These are phyloP conservation scores for Argya squamiceps DNA, from an alignment of 2,797 vertebrate genomes.

Conservation along the genomic window DNA sequence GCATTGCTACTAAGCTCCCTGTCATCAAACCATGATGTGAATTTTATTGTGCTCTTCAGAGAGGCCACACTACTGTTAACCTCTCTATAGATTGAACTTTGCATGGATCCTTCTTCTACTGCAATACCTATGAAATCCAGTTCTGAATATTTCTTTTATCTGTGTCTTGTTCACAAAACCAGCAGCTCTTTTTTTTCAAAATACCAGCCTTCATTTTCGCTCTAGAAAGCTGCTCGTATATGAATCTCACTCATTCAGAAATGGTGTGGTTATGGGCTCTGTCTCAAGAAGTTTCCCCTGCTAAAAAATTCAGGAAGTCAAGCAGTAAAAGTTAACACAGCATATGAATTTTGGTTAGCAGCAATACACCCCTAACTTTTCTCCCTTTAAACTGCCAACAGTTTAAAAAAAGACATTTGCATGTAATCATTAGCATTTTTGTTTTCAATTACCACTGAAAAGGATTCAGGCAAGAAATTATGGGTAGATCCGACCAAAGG, in stretches of 20 bases:
- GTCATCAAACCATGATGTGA: background rate
- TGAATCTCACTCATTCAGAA: constrained; percentile 43
- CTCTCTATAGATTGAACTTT: background rate
- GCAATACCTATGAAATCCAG: background rate
- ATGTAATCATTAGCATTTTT: constrained; percentile 16
- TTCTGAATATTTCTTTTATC: background rate
- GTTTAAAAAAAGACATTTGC: background rate
- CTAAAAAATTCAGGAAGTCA: constrained; percentile 60
- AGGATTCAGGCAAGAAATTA: background rate
- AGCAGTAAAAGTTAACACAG: constrained; percentile 47
- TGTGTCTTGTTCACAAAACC: background rate
- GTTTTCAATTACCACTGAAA: constrained; percentile 19
- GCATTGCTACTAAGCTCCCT: background rate
- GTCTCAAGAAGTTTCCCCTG: constrained; percentile 38
- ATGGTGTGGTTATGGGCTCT: constrained; percentile 39
- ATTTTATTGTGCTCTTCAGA: background rate
- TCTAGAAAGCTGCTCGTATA: background rate
- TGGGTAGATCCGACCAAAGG: background rate
- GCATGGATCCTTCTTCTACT: background rate
- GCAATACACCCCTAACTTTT: constrained; percentile 28
- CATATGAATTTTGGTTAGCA: constrained; percentile 52
- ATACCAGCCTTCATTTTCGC: background rate
- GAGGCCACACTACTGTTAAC: background rate
- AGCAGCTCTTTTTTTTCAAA: background rate
- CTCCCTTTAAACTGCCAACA: constrained; percentile 2